Percentiles rank a stretch among this genome's conserved stretches.
Conservation (phyloP, 2,888 invertebrate species). For the Lasius platythorax region DNA sequence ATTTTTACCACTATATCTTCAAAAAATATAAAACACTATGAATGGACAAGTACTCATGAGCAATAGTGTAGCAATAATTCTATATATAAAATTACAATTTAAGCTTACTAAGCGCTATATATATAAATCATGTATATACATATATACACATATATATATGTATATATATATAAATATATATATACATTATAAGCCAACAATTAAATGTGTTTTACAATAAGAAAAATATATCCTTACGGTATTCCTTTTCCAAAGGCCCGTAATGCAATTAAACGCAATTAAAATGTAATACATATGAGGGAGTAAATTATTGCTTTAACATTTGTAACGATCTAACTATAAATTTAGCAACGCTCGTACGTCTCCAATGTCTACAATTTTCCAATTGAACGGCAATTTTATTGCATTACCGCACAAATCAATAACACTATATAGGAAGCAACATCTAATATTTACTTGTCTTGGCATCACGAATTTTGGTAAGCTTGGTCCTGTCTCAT, state of each 20-base stretch:
- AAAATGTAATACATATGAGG: not conserved
- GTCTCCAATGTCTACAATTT: not conserved
- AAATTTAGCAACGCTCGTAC: slow-evolving; percentile 34
- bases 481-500: slow-evolving; percentile 84
- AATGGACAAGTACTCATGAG: not conserved
- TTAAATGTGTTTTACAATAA: not conserved
- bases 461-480: slow-evolving; percentile 75
- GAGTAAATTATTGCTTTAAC: slow-evolving; percentile 26
- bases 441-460: slow-evolving; percentile 73
- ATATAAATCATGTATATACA: not conserved
- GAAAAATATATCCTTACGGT: not conserved
- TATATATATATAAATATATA: not conserved
- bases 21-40: not conserved
- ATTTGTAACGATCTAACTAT: slow-evolving; percentile 23
- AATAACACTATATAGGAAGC: slow-evolving; percentile 61
- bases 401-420: slow-evolving; percentile 23
- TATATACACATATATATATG: not conserved
- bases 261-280: slow-evolving; percentile 18
- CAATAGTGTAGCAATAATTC: not conserved
- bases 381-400: slow-evolving; percentile 25
- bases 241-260: not conserved
- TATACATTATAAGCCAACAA: slow-evolving; percentile 18
- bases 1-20: not conserved
- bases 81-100: slow-evolving; percentile 22
- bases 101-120: slow-evolving; percentile 19